Conservation (phyloP, 1,140 invertebrate genomes). For the Drosophila watanabei region DNA sequence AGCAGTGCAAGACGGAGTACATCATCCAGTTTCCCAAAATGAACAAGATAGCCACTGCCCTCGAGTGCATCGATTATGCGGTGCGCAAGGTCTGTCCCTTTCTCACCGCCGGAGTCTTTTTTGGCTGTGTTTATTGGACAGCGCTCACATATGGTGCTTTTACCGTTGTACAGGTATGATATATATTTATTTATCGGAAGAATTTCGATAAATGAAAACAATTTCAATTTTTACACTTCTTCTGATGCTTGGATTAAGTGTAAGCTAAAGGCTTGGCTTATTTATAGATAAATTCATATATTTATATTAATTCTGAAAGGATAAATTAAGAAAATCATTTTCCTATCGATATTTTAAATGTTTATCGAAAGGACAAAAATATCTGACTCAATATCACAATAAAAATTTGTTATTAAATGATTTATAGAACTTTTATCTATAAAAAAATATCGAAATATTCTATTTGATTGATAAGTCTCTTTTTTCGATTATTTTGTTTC, state of each 20-base stretch:
- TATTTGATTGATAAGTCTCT: no score
- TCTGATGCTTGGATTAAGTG: no score
- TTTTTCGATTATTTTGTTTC: no score
- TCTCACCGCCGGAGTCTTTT: conserved; percentile 94
- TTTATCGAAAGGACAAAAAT: no score
- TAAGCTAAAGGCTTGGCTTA: no score
- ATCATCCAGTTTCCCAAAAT: conserved; percentile 96
- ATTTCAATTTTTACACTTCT: no score
- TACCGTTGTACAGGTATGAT: conserved; percentile 90
- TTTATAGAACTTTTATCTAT: no score
- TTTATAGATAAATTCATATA: no score
- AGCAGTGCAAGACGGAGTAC: conserved; percentile 97
- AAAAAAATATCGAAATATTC: no score
- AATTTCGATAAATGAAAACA: background rate
- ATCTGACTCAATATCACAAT: no score
- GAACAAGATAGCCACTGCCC: conserved; percentile 91
- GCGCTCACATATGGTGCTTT: conserved; percentile 98
- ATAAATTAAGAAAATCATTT: background rate
- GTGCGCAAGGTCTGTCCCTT: conserved; percentile 96
- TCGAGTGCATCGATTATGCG: conserved; percentile 94
- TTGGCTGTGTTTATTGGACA: conserved; percentile 98
- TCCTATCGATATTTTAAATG: background rate
- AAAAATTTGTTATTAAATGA: no score
- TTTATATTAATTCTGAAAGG: no score
- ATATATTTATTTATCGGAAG: background rate